Percentiles rank a stretch among this genome's conserved stretches.
Evolutionary conservation across 2,888 invertebrate species (phyloP).

Genomic region (Junonia oenone): DNA sequence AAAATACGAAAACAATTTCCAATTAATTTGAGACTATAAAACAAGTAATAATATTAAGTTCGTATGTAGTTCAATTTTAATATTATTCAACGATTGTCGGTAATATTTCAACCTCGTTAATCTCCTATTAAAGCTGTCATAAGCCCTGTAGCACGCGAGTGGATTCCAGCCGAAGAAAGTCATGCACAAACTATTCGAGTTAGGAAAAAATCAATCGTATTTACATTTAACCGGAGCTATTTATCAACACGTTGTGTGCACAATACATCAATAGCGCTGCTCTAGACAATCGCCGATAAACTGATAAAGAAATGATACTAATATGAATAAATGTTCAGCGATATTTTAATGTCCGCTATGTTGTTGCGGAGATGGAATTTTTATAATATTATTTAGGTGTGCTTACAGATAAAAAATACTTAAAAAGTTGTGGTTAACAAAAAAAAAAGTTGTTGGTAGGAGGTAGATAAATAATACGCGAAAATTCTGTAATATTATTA

Average conservation of each 20-base stretch:
- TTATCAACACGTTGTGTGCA: constrained; percentile 55
- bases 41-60: not conserved
- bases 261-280: constrained; percentile 52
- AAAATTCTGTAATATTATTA: too few species aligned
- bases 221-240: constrained; percentile 67
- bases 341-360: constrained; percentile 64
- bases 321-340: constrained; percentile 75
- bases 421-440: too few species aligned
- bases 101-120: constrained; percentile 11
- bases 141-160: constrained; percentile 19
- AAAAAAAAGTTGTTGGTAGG: not conserved
- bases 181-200: constrained; percentile 16
- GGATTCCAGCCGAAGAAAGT: constrained; percentile 22
- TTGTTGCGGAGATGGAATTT: constrained; percentile 42
- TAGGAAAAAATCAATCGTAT: constrained; percentile 57
- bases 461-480: too few species aligned
- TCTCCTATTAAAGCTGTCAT: constrained; percentile 43
- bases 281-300: constrained; percentile 71
- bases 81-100: not conserved
- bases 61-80: not conserved
- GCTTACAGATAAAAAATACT: too few species aligned
- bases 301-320: constrained; percentile 75
- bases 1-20: not conserved
- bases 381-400: too few species aligned
- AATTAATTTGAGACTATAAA: not conserved